Evolutionary conservation across 2,797 vertebrate genomes (phyloP).

Genomic region (Phyllotis vaccarum): DNA sequence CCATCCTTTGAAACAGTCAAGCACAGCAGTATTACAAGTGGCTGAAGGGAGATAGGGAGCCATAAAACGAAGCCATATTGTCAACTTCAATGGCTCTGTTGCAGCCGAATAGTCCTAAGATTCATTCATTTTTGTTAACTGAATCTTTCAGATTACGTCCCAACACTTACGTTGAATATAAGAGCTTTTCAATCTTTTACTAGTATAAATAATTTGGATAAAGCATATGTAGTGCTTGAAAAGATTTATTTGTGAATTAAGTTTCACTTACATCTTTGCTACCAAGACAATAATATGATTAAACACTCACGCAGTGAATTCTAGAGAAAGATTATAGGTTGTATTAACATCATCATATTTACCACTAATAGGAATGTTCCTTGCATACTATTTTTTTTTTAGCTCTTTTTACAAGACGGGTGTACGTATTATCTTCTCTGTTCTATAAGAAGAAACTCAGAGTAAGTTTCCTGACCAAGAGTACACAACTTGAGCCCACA

Average conservation of each 20-base stretch:
- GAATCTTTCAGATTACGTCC: not conserved
- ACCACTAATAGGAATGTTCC: not conserved
- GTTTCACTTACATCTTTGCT: not conserved
- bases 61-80: not conserved
- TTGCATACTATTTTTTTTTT: not conserved
- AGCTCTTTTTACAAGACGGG: not conserved
- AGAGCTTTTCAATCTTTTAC: not conserved
- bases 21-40: too few relatives aligned
- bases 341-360: constrained; percentile 1
- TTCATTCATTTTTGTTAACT: not conserved
- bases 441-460: not conserved
- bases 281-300: not conserved
- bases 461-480: not conserved
- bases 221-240: not conserved
- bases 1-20: not conserved
- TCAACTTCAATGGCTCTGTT: not conserved
- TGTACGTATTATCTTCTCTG: not conserved
- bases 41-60: not conserved
- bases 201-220: constrained; percentile 18
- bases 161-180: not conserved
- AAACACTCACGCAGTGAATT: constrained; percentile 1
- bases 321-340: not conserved
- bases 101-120: not conserved
- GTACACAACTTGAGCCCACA: not conserved
- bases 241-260: not conserved